These are phyloP conservation scores for Caenorhabditis inopinata DNA, from an alignment of 1,140 invertebrate genomes.

Conservation along the genomic window DNA sequence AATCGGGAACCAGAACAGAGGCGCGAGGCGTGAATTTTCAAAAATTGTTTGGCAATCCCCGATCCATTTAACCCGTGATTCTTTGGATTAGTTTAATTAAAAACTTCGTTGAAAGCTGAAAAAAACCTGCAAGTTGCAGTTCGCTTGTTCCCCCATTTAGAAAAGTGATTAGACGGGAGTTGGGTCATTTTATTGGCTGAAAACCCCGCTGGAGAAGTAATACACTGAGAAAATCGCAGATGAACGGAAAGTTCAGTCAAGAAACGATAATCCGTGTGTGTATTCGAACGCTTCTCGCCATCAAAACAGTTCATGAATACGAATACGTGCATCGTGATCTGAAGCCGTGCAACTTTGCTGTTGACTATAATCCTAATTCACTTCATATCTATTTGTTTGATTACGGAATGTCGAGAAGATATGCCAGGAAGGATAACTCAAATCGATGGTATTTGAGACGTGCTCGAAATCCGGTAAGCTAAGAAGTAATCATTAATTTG, in stretches of 20 bases:
- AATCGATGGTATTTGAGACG: neutral
- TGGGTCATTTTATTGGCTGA: no score
- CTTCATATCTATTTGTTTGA: slow-evolving; percentile 32
- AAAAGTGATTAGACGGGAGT: no score
- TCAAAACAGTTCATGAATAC: neutral
- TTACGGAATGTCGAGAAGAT: slow-evolving; percentile 33
- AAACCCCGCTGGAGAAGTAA: neutral
- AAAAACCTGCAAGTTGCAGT: no score
- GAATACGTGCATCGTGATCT: slow-evolving; percentile 43
- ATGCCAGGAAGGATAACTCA: neutral
- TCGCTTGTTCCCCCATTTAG: no score
- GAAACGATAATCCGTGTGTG: slow-evolving; percentile 3
- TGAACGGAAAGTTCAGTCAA: neutral
- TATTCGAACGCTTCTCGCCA: neutral
- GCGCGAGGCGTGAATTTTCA: no score
- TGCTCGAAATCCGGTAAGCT: neutral
- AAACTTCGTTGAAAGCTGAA: no score
- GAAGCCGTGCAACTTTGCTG: slow-evolving; percentile 42
- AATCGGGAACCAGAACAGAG: no score
- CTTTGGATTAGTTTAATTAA: no score
- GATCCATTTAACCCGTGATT: no score
- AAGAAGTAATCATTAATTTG: no score
- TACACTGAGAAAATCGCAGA: neutral
- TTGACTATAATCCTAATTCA: slow-evolving; percentile 8
- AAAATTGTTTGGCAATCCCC: no score